Percentiles rank a stretch among this genome's conserved stretches.
These are phyloP conservation scores for Mastomys natalensis DNA, from an alignment of 2,113 vertebrate species.

Conservation along the genomic window DNA sequence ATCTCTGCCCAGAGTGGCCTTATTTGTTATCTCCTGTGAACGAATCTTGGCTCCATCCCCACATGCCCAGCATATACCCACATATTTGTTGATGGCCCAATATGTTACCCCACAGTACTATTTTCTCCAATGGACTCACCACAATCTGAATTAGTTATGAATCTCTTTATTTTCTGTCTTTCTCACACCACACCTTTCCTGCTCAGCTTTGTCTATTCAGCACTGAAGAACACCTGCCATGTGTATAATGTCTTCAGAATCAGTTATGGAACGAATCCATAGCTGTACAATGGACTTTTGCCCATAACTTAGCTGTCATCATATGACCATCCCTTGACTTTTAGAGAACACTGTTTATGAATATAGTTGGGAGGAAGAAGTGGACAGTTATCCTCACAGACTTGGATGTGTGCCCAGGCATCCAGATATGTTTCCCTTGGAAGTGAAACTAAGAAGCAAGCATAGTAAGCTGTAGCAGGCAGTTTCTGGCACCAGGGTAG, in stretches of 20 bases:
- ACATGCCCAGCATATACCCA: too few relatives aligned
- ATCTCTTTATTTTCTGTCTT: not conserved
- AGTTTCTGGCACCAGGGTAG: not conserved
- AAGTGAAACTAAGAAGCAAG: not conserved
- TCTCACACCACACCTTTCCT: not conserved
- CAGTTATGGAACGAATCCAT: not conserved
- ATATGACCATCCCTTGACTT: not conserved
- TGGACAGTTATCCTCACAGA: not conserved
- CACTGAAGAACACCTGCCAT: not conserved
- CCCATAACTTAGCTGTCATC: not conserved
- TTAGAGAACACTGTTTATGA: not conserved
- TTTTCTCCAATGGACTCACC: not conserved
- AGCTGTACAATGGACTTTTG: not conserved
- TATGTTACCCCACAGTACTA: not conserved
- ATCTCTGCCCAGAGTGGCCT: not conserved
- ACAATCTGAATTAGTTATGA: not conserved
- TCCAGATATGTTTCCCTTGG: not conserved
- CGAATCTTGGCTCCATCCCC: not conserved
- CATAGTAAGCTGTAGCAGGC: not conserved
- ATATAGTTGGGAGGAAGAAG: not conserved
- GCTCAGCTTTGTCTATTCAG: not conserved
- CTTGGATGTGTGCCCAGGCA: not conserved
- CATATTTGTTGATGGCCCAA: not conserved
- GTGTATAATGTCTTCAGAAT: too few relatives aligned
- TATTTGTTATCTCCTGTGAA: not conserved